phyloP scores from a whole-genome alignment of 2,113 vertebrate species.

The Pao palembangensis region DNA sequence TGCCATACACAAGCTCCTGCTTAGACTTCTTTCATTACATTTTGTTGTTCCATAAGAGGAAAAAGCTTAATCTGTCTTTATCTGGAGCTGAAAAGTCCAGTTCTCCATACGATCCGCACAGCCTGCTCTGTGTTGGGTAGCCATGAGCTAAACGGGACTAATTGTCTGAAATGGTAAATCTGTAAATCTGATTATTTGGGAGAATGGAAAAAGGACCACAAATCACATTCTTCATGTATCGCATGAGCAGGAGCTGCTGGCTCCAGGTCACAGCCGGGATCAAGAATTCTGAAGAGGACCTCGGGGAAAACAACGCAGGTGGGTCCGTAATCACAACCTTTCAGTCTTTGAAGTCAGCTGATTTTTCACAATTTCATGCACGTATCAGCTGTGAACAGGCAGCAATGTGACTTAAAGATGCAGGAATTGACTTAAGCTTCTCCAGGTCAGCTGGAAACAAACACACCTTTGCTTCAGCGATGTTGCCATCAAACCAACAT shows the following conservation, averaged over 20 bases:
- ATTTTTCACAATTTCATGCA: too few species aligned
- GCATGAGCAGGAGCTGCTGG: too few species aligned
- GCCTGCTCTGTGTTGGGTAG: background rate
- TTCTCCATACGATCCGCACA: background rate
- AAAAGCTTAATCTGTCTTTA: background rate
- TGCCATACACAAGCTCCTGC: too few species aligned
- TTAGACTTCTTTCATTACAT: background rate
- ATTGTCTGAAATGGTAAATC: constrained; percentile 29
- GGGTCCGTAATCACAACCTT: too few species aligned
- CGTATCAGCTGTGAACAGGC: background rate
- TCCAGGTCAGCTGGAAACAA: background rate
- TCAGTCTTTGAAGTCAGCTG: too few species aligned
- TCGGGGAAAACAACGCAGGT: too few species aligned
- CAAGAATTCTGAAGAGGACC: too few species aligned
- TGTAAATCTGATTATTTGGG: constrained; percentile 37
- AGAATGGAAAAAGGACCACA: background rate
- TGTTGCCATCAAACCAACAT: background rate
- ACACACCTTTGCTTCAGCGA: background rate
- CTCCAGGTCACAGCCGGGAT: too few species aligned
- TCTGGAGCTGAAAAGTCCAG: background rate
- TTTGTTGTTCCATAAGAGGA: background rate
- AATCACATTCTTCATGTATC: background rate
- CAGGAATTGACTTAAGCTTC: background rate
- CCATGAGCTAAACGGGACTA: constrained; percentile 16
- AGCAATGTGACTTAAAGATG: too few species aligned